These are phyloP conservation scores for Trematocara macrostoma DNA, from an alignment of 2,113 vertebrate genomes.

Conservation along the genomic window DNA sequence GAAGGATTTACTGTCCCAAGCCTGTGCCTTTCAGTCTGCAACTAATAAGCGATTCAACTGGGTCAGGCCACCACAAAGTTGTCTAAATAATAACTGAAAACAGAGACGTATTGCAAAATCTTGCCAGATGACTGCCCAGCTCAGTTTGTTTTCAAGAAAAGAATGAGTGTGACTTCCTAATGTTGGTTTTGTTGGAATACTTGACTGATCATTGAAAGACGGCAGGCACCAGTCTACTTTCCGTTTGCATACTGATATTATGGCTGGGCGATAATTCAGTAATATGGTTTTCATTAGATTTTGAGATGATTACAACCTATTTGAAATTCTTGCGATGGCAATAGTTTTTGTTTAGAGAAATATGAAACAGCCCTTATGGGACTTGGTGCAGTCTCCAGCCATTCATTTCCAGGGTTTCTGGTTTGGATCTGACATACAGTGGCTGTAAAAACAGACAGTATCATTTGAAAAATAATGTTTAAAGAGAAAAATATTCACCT, in stretches of 20 bases:
- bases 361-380: not conserved
- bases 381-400: not conserved
- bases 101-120: constrained; percentile 23
- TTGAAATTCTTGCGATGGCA: not conserved
- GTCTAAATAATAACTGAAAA: constrained; percentile 57
- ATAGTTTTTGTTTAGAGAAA: not conserved
- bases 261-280: not conserved
- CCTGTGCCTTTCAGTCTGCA: constrained; percentile 36
- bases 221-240: constrained; percentile 1
- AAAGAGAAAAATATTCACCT: not conserved
- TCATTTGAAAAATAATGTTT: not conserved
- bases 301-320: not conserved
- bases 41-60: constrained; percentile 45
- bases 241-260: not conserved
- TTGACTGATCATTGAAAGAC: not conserved
- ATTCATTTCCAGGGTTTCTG: not conserved
- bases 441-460: not conserved
- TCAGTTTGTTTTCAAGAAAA: constrained; percentile 29
- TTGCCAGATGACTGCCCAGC: constrained; percentile 8
- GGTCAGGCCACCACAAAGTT: constrained; percentile 48
- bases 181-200: constrained; percentile 38
- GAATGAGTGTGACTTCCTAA: constrained; percentile 11
- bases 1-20: constrained; percentile 56
- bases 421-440: not conserved
- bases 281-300: constrained; percentile 2